Base-by-base conservation (phyloP, 2,888 invertebrate genomes). In the Catocala sponsa region DNA sequence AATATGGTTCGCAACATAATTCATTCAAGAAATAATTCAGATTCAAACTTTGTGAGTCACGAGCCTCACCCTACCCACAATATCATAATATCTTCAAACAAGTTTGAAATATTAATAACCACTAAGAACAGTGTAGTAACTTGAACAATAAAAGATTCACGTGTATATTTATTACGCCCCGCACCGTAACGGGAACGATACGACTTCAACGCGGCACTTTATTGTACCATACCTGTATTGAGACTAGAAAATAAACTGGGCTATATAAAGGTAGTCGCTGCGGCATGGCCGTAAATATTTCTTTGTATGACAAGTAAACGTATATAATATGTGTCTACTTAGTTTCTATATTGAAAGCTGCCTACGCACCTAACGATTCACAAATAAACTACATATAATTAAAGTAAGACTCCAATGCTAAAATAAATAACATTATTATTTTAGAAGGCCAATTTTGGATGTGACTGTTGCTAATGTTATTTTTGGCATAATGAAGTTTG, bases 221-320 rank as follows among this genome's bases (percentile, higher is more conserved):
- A 38, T 6, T 6, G 47, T 43, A 33, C 35, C n/a, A 32, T 43
- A 33, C 35, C n/a, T 41, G 41, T 50, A 50, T 33, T 56, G 42
- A 42, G 49, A 43, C 43, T 56, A 33, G 32, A 10, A 49, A 33
- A 50, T 51, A 63, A 50, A 63, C 43, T 44, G 5, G 0, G 53
- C 47, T 38, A 13, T 15, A 55, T 54, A 50, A 55, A 63, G 32
- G 25, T 25, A 13, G 53, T 53, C 32, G 52, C 47, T 33, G 48
- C 2, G 47, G 38, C 46, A 51, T 51, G 32, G 51, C 49, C 33
- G 58, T 70, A 70, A 73, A 74, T 65, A 63, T 55, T 41, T 41
- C 46, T 59, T 52, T 59, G 52, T 55, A 48, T 25, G 56, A 41
- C 32, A 13, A 4, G 15, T 35, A 10, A n/a, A 11, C 38, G 5